Percentiles rank a stretch among this genome's conserved stretches.
Evolutionary conservation across 2,113 vertebrate genomes (phyloP).

Genomic region (Axis porcinus): DNA sequence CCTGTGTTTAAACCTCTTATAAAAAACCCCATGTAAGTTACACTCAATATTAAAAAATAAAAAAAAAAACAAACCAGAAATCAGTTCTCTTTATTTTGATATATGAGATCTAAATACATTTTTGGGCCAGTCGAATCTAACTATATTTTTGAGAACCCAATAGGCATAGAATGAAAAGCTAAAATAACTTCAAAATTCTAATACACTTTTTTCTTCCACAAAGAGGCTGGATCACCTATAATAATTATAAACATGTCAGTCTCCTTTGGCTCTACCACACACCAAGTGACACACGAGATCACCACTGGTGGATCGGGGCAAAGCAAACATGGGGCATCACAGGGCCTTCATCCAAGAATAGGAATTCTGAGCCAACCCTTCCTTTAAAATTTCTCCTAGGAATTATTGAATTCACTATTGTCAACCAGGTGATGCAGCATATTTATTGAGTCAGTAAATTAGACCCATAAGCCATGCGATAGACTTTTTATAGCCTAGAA

Average conservation of each 20-base stretch:
- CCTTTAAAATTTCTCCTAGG: background rate
- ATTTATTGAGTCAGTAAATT: conserved; percentile 23
- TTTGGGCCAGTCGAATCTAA: background rate
- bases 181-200: background rate
- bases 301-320: background rate
- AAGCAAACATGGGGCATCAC: accelerated
- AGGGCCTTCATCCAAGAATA: background rate
- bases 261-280: background rate
- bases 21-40: background rate
- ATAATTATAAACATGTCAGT: background rate
- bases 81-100: background rate
- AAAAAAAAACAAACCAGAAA: background rate
- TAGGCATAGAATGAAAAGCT: background rate
- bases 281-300: background rate
- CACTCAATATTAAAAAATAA: background rate
- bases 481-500: conserved; percentile 10
- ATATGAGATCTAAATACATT: background rate
- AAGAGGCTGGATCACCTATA: background rate
- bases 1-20: background rate
- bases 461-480: background rate
- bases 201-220: background rate
- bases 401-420: conserved; percentile 3
- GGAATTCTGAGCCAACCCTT: background rate
- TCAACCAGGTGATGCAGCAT: background rate
- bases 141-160: background rate